These are phyloP conservation scores for Myathropa florea DNA, from an alignment of 2,888 invertebrate species.

Conservation along the genomic window DNA sequence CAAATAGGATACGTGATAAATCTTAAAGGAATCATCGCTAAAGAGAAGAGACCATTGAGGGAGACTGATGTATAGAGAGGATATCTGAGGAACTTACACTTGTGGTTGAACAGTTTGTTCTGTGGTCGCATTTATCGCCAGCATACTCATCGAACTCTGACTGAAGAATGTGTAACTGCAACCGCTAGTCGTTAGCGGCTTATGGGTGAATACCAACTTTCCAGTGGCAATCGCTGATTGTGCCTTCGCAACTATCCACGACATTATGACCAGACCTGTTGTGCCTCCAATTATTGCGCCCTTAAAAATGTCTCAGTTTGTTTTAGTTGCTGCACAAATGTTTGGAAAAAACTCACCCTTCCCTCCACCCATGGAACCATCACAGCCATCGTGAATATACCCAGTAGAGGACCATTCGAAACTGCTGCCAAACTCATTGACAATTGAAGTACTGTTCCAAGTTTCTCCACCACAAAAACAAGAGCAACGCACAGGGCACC, in stretches of 20 bases:
- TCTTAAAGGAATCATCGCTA: slow-evolving; percentile 76
- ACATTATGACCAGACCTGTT: slow-evolving; percentile 81
- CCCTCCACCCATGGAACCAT: slow-evolving; percentile 86
- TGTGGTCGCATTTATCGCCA: slow-evolving; percentile 73
- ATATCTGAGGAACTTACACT: slow-evolving; percentile 36
- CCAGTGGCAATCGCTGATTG: slow-evolving; percentile 82
- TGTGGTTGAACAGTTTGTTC: slow-evolving; percentile 14
- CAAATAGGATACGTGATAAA: slow-evolving; percentile 89
- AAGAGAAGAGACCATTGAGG: slow-evolving; percentile 74
- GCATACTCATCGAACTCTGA: slow-evolving; percentile 76
- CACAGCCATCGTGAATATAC: slow-evolving; percentile 86
- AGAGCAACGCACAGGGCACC: slow-evolving; percentile 85
- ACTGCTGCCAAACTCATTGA: slow-evolving; percentile 85
- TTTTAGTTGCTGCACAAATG: slow-evolving; percentile 17
- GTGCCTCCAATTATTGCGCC: slow-evolving; percentile 83
- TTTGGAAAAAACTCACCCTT: slow-evolving; percentile 79
- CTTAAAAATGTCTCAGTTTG: slow-evolving; percentile 74
- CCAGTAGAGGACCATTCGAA: slow-evolving; percentile 85
- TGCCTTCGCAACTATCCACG: slow-evolving; percentile 83
- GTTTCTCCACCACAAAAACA: slow-evolving; percentile 85
- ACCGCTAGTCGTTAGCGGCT: slow-evolving; percentile 82
- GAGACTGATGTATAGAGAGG: slow-evolving; percentile 57
- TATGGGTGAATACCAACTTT: slow-evolving; percentile 80
- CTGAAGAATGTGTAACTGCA: slow-evolving; percentile 82
- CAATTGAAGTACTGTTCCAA: slow-evolving; percentile 87